A percentile compares a stretch with the other conserved stretches of the same genome.
These are phyloP conservation scores for Pemphredon lugubris DNA, from an alignment of 2,888 invertebrate genomes.

Conservation along the genomic window DNA sequence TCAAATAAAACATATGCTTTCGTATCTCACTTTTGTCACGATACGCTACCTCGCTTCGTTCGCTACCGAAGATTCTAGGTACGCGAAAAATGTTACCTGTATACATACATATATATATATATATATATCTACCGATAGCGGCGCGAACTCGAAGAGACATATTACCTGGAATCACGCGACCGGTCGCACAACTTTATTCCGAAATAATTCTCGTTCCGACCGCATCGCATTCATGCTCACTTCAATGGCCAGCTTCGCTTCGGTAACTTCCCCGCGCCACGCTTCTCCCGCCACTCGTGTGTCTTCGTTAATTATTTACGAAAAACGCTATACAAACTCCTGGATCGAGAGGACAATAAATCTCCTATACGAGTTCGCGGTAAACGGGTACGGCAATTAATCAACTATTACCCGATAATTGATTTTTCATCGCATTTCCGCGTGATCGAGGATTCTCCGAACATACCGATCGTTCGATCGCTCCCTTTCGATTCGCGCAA, in stretches of 20 bases:
- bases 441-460: not conserved
- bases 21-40: not conserved
- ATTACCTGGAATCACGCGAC: slow-evolving; percentile 44
- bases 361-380: no score
- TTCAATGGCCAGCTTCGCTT: no score
- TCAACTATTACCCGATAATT: no score
- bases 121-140: slow-evolving; percentile 12
- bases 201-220: slow-evolving; percentile 19
- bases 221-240: slow-evolving; percentile 1
- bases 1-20: not conserved
- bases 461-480: slow-evolving; percentile 3
- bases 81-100: not conserved
- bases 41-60: not conserved
- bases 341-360: no score
- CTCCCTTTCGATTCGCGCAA: slow-evolving; percentile 5
- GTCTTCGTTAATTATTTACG: no score
- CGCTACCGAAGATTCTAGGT: slow-evolving; percentile 14
- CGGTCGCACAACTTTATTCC: slow-evolving; percentile 31
- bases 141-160: slow-evolving; percentile 18
- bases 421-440: no score
- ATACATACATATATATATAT: no score
- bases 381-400: no score
- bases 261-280: no score
- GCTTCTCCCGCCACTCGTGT: no score
- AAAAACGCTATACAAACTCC: no score